Percentiles rank a stretch among this genome's conserved stretches.
phyloP scores from a whole-genome alignment of 2,888 invertebrate species.

The Dioctria rufipes region DNA sequence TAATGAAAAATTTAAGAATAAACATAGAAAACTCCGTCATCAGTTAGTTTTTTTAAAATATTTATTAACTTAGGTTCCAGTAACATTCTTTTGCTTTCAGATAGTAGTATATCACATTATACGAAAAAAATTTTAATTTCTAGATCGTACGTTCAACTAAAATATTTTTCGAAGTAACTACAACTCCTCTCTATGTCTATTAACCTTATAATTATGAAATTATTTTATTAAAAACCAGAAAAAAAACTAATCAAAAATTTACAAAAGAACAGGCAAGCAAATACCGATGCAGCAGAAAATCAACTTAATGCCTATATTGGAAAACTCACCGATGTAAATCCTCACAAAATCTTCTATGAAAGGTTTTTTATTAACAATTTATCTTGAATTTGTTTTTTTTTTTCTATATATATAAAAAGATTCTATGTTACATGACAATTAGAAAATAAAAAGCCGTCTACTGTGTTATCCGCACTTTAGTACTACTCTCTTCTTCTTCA shows the following conservation, averaged over 20 bases:
- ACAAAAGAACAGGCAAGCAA: neutral
- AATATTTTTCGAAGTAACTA: constrained; percentile 17
- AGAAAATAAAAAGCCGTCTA: constrained; percentile 60
- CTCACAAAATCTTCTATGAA: constrained; percentile 22
- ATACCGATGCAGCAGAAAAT: neutral
- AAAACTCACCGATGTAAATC: constrained; percentile 9
- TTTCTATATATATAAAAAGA: constrained; percentile 11
- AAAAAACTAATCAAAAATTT: neutral
- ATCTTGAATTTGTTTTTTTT: neutral
- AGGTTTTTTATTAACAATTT: constrained; percentile 24
- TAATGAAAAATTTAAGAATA: neutral
- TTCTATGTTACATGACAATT: constrained; percentile 29
- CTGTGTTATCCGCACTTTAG: constrained; percentile 70
- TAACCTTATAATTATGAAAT: constrained; percentile 2
- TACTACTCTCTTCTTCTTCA: constrained; percentile 66
- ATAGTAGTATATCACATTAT: constrained; percentile 41
- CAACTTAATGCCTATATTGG: neutral
- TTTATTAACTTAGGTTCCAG: constrained; percentile 41
- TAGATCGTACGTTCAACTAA: neutral
- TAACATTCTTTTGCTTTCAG: constrained; percentile 24
- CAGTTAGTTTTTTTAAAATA: constrained; percentile 11
- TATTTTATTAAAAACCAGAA: constrained; percentile 1
- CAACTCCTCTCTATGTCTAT: neutral
- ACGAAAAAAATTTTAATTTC: constrained; percentile 27
- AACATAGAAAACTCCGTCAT: neutral